Evolutionary conservation across 2,888 invertebrate genomes (phyloP).

Genomic region (Drosophila pegasa): DNA sequence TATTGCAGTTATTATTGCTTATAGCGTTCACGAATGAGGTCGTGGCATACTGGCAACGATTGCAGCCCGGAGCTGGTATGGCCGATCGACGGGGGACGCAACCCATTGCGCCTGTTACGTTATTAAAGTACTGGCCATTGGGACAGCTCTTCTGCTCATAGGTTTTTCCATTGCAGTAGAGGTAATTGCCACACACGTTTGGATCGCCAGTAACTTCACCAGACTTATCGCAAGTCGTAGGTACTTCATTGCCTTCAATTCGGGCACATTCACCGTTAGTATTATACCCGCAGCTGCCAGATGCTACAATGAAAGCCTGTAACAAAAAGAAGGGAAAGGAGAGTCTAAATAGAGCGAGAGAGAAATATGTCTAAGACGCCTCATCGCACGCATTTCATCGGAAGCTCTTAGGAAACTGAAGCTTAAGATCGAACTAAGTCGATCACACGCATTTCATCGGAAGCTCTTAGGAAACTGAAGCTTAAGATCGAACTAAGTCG

Average conservation of each 20-base stretch:
- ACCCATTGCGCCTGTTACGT: fast-evolving
- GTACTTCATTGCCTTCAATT: neutral
- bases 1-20: conserved; percentile 8
- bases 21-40: conserved; percentile 48
- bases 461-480: no score
- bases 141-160: conserved; percentile 14
- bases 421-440: no score
- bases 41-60: conserved; percentile 53
- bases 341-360: neutral
- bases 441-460: no score
- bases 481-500: no score
- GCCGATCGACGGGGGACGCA: conserved; percentile 41
- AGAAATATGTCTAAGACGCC: no score
- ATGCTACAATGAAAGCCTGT: conserved; percentile 28
- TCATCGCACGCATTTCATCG: no score
- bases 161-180: conserved; percentile 13
- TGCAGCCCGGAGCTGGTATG: conserved; percentile 34
- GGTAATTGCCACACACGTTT: conserved; percentile 38
- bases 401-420: no score
- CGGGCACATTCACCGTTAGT: conserved; percentile 36
- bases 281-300: neutral
- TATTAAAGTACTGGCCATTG: conserved; percentile 37
- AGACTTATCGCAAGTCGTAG: fast-evolving
- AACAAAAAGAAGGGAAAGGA: neutral
- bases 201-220: fast-evolving